Evolutionary conservation across 2,888 invertebrate species (phyloP).

Genomic region (Colostygia pectinataria): DNA sequence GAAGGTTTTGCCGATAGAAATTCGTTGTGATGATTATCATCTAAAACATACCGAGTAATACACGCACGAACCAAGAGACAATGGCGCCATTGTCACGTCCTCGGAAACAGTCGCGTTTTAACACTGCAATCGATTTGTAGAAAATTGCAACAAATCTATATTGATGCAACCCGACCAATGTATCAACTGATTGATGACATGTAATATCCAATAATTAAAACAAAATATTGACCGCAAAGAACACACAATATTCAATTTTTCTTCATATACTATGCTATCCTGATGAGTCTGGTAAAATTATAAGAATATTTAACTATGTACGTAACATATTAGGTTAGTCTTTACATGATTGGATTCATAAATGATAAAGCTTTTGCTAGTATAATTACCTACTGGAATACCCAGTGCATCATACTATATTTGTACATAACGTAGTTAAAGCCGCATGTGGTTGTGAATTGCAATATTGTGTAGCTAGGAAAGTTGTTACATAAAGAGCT

Average conservation of each 20-base stretch:
- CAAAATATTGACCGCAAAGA: too few relatives aligned
- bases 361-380: constrained; percentile 16
- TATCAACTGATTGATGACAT: too few relatives aligned
- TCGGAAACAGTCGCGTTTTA: constrained; percentile 51
- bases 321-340: constrained; percentile 15
- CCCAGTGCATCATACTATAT: too few relatives aligned
- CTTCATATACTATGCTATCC: too few relatives aligned
- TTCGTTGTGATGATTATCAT: neutral
- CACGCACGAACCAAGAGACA: constrained; percentile 44
- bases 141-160: constrained; percentile 42
- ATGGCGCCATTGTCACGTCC: constrained; percentile 65
- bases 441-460: constrained; percentile 14
- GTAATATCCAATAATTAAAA: too few relatives aligned
- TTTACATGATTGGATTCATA: constrained; percentile 24
- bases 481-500: constrained; percentile 16
- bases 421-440: constrained; percentile 9
- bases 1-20: constrained; percentile 8
- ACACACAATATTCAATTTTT: too few relatives aligned
- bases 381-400: neutral
- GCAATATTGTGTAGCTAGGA: constrained; percentile 13
- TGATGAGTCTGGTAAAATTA: too few relatives aligned
- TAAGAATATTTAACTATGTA: too few relatives aligned
- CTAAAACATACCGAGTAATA: constrained; percentile 26
- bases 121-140: constrained; percentile 55
- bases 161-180: constrained; percentile 7